Conservation (phyloP, 2,113 vertebrate species). For the Tamias sibiricus region DNA sequence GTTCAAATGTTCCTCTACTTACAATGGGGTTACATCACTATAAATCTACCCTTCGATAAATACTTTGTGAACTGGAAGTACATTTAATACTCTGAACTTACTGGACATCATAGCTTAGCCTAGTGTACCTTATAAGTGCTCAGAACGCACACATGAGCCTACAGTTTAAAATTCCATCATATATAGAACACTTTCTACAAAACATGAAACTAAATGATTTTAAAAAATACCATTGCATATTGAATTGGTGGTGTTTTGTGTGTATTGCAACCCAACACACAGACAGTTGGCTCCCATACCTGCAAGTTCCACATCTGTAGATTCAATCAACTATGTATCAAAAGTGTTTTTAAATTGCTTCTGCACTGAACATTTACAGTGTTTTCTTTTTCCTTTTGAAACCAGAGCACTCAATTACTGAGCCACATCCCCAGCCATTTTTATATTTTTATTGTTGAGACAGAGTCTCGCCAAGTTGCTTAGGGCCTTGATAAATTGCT, state of each 20-base stretch:
- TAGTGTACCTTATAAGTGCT: neutral
- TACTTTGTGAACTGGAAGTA: no score
- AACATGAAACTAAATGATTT: neutral
- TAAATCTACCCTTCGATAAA: neutral
- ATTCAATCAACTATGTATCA: neutral
- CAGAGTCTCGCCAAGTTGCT: no score
- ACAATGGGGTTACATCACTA: neutral
- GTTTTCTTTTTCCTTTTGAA: neutral
- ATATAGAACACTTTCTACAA: neutral
- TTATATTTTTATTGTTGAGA: no score
- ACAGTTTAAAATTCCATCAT: no score
- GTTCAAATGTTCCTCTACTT: neutral
- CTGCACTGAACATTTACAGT: neutral
- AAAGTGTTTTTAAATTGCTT: neutral
- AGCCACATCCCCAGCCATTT: no score
- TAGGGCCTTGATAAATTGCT: no score
- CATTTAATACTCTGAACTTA: neutral
- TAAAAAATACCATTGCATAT: neutral
- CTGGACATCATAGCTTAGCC: neutral
- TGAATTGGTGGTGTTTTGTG: neutral
- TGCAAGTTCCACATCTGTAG: neutral
- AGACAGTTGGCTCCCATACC: no score
- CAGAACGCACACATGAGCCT: neutral
- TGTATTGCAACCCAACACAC: neutral
- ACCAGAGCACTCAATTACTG: no score